These are phyloP conservation scores for Torymus aiolomorphi DNA, from an alignment of 2,888 invertebrate species.

Conservation along the genomic window DNA sequence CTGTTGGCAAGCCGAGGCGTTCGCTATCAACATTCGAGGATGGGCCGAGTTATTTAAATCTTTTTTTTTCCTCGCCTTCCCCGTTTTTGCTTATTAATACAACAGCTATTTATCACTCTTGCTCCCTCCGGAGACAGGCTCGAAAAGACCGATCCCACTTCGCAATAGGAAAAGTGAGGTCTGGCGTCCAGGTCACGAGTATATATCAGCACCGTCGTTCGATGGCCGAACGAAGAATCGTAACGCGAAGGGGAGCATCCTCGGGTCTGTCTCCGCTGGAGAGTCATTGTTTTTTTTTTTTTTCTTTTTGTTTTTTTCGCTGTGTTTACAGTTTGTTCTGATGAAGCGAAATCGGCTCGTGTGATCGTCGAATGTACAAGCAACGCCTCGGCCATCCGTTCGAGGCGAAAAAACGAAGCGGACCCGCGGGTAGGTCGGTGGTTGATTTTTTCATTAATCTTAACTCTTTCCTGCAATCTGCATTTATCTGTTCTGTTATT, in stretches of 20 bases:
- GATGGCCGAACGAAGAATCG: slow-evolving; percentile 53
- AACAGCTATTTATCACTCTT: background rate
- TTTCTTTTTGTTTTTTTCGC: background rate
- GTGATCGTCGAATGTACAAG: slow-evolving; percentile 16
- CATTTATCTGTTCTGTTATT: slow-evolving; percentile 63
- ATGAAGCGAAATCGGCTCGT: slow-evolving; percentile 1
- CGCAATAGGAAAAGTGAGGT: slow-evolving; percentile 40
- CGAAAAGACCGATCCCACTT: slow-evolving; percentile 20
- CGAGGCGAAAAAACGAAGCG: slow-evolving; percentile 74
- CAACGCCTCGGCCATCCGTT: slow-evolving; percentile 59
- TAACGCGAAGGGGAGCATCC: slow-evolving; percentile 14
- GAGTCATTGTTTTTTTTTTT: no score
- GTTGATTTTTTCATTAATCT: slow-evolving; percentile 63
- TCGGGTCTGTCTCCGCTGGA: slow-evolving; percentile 9
- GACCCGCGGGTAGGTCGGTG: slow-evolving; percentile 76
- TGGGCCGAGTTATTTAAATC: background rate
- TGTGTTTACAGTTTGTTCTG: background rate
- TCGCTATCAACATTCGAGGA: slow-evolving; percentile 15
- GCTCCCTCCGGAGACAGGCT: slow-evolving; percentile 8
- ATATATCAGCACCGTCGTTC: slow-evolving; percentile 51
- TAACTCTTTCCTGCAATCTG: slow-evolving; percentile 61
- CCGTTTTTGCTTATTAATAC: no score
- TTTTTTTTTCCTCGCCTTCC: background rate
- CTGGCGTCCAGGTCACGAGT: slow-evolving; percentile 20
- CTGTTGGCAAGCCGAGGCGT: slow-evolving; percentile 50